Percentiles rank a stretch among this genome's conserved stretches.
phyloP scores from a whole-genome alignment of 2,888 invertebrate genomes.

The Tetragnatha montana region DNA sequence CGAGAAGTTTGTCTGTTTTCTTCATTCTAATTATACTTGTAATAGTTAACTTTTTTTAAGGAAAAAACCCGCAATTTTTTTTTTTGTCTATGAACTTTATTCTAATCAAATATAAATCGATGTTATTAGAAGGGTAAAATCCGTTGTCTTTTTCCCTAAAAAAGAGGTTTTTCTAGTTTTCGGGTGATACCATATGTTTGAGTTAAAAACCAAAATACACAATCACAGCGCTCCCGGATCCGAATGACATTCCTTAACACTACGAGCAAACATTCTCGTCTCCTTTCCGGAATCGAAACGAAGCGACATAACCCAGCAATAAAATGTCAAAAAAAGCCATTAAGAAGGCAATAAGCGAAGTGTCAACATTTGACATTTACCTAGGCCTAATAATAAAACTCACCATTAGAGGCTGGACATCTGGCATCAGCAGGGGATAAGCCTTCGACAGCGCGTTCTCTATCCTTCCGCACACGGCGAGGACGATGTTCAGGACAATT shows the following conservation, averaged over 20 bases:
- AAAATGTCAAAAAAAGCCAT: constrained; percentile 10
- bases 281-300: neutral
- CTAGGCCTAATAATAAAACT: constrained; percentile 76
- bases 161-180: too few relatives aligned
- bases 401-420: constrained; percentile 86
- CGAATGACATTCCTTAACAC: neutral
- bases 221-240: neutral
- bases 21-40: too few relatives aligned
- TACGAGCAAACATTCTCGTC: neutral
- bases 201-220: neutral
- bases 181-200: neutral
- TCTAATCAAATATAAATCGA: too few relatives aligned
- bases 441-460: constrained; percentile 4
- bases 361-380: neutral
- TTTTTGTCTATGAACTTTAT: too few relatives aligned
- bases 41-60: too few relatives aligned
- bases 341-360: neutral
- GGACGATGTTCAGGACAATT: neutral
- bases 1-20: too few relatives aligned
- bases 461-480: neutral
- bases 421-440: constrained; percentile 83
- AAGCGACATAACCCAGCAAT: neutral
- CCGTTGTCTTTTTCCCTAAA: too few relatives aligned
- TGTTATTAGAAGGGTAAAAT: too few relatives aligned
- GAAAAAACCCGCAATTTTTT: too few relatives aligned